phyloP scores from a whole-genome alignment of 2,888 invertebrate species.

The Orthosia gracilis region DNA sequence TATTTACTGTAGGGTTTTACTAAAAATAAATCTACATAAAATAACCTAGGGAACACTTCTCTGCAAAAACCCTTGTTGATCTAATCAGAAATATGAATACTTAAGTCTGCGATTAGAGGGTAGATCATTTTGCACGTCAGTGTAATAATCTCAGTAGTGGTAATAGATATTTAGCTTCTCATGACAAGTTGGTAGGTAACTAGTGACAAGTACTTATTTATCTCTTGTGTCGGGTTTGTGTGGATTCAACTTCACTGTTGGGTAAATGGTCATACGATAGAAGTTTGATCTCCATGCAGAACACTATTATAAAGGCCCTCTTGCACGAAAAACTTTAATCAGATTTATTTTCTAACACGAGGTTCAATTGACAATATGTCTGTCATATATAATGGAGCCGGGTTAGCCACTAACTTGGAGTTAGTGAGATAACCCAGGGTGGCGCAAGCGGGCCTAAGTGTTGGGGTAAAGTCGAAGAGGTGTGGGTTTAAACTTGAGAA shows the following conservation, averaged over 20 bases:
- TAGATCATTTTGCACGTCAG: constrained; percentile 33
- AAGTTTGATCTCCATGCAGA: constrained; percentile 12
- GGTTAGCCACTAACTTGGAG: too few relatives aligned
- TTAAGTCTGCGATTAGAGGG: background rate
- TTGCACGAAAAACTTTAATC: too few relatives aligned
- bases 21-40: background rate
- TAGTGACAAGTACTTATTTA: constrained; percentile 71
- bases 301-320: too few relatives aligned
- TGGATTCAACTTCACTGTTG: constrained; percentile 14
- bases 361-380: too few relatives aligned
- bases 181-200: constrained; percentile 66
- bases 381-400: too few relatives aligned
- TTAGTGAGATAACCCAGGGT: too few relatives aligned
- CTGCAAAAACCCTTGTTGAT: background rate
- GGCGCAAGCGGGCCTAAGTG: too few relatives aligned
- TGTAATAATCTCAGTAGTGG: constrained; percentile 42
- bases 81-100: background rate
- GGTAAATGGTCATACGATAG: constrained; percentile 2
- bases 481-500: background rate
- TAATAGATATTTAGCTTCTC: constrained; percentile 57
- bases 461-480: background rate
- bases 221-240: constrained; percentile 18
- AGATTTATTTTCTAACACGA: too few relatives aligned
- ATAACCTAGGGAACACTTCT: too few relatives aligned
- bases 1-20: too few relatives aligned